Evolutionary conservation across 2,888 invertebrate genomes (phyloP).

Genomic region (Ariolimax columbianus): DNA sequence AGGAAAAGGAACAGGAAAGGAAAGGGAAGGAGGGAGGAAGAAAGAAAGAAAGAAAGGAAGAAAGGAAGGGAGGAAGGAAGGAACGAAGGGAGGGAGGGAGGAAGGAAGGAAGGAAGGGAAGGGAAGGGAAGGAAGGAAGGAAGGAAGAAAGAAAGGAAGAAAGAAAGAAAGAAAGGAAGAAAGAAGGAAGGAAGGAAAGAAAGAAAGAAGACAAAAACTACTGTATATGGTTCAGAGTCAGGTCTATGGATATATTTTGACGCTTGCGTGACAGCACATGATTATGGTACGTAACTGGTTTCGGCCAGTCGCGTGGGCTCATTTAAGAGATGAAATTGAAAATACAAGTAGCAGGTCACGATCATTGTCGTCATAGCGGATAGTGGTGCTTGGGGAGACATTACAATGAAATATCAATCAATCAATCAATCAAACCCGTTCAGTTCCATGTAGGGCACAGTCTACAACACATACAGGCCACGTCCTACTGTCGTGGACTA

Average conservation of each 20-base stretch:
- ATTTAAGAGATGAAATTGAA: neutral
- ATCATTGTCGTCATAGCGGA: neutral
- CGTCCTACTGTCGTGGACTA: too few relatives aligned
- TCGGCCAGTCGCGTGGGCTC: neutral
- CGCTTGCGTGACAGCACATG: neutral
- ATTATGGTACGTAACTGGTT: neutral
- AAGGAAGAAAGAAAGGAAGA: constrained; percentile 34
- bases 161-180: constrained; percentile 36
- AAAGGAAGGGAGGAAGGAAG: neutral
- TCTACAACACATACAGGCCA: too few relatives aligned
- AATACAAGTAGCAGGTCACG: neutral
- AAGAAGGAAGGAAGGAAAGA: constrained; percentile 40
- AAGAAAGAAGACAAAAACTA: too few relatives aligned
- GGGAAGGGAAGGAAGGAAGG: constrained; percentile 11
- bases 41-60: neutral
- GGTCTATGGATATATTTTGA: neutral
- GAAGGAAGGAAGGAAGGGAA: neutral
- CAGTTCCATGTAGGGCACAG: too few relatives aligned
- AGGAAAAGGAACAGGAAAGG: too few relatives aligned
- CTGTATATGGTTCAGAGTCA: neutral
- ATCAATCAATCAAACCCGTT: too few relatives aligned
- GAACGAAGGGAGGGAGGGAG: neutral
- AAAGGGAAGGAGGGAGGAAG: neutral
- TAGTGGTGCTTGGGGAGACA: neutral
- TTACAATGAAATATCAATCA: too few relatives aligned